phyloP scores from a whole-genome alignment of 2,113 vertebrate species.

The Cairina moschata region DNA sequence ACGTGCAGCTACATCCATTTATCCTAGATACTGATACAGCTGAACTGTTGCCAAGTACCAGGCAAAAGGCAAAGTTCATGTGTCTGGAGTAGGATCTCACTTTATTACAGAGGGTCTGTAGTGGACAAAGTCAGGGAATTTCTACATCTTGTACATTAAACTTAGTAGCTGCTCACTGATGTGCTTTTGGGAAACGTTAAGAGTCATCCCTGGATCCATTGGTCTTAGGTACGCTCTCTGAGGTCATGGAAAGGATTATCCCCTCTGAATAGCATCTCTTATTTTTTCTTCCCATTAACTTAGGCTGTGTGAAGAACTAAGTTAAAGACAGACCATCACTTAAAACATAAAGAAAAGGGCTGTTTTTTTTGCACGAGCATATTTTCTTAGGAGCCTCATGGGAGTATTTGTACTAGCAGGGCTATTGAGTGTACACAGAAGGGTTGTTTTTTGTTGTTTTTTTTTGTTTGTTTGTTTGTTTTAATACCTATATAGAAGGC shows the following conservation, averaged over 20 bases:
- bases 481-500: background rate
- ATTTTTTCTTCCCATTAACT: background rate
- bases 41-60: accelerated
- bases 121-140: background rate
- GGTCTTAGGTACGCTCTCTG: background rate
- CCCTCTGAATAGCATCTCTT: background rate
- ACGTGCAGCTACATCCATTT: background rate
- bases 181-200: background rate
- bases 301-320: background rate
- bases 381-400: background rate
- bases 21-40: background rate
- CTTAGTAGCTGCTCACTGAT: background rate
- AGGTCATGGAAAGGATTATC: background rate
- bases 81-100: background rate
- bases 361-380: background rate
- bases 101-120: background rate
- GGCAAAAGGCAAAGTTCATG: background rate
- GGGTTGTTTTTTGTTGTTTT: background rate
- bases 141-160: background rate
- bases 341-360: background rate
- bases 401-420: background rate
- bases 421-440: background rate
- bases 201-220: background rate
- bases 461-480: too few species aligned
- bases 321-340: background rate